A percentile compares a stretch with the other conserved stretches of the same genome.
Conservation (phyloP, 1,140 invertebrate genomes). For the Chlorops oryzae region DNA sequence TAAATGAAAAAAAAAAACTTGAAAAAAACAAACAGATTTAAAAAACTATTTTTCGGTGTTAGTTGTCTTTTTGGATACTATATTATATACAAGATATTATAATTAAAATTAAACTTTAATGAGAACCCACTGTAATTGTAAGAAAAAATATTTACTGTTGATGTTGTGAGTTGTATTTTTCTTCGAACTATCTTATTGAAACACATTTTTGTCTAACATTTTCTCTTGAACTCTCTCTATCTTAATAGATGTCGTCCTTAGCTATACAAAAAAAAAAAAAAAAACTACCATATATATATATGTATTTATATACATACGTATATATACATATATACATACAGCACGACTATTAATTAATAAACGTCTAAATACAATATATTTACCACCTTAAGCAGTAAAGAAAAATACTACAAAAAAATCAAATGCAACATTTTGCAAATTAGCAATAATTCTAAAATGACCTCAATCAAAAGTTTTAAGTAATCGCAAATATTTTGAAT, state of each 20-base stretch:
- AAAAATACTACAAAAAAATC: constrained; percentile 17
- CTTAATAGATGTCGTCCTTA: no score
- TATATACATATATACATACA: constrained; percentile 17
- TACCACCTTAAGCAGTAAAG: constrained; percentile 1
- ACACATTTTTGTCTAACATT: constrained; percentile 8
- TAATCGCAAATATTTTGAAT: constrained; percentile 32
- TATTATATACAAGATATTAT: constrained; percentile 20
- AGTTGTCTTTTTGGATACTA: constrained; percentile 48
- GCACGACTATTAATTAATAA: constrained; percentile 11
- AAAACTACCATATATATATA: constrained; percentile 4
- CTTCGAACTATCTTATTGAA: no score
- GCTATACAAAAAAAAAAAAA: constrained; percentile 9
- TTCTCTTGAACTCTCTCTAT: constrained; percentile 5
- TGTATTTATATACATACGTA: constrained; percentile 20
- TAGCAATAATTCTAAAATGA: constrained; percentile 49
- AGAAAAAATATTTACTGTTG: constrained; percentile 46
- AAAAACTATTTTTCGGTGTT: constrained; percentile 46
- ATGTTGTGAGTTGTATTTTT: constrained; percentile 41
- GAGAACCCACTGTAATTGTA: no score
- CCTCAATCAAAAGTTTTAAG: constrained; percentile 47
- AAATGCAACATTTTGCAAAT: no score
- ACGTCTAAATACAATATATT: no score
- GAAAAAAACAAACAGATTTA: constrained; percentile 9
- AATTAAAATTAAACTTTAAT: constrained; percentile 19
- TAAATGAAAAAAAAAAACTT: constrained; percentile 7